Conservation (phyloP, 2,888 invertebrate genomes). For the Dolichomitus sp. region DNA sequence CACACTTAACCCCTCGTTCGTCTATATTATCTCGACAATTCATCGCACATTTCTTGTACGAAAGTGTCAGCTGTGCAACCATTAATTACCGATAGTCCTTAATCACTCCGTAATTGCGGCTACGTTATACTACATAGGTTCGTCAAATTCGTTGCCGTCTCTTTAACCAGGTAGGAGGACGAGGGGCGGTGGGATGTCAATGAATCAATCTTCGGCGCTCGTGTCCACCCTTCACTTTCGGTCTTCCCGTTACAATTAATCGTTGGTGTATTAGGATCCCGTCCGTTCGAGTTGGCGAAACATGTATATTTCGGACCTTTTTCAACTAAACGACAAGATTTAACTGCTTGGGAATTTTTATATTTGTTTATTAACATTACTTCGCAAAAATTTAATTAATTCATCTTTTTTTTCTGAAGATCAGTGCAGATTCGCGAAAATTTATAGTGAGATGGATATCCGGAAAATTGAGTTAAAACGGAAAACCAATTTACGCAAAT, state of each 20-base stretch:
- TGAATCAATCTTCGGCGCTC: not conserved
- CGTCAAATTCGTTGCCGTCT: constrained; percentile 11
- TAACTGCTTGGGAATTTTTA: no score
- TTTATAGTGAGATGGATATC: no score
- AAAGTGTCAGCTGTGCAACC: constrained; percentile 28
- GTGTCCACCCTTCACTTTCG: not conserved
- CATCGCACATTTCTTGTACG: constrained; percentile 33
- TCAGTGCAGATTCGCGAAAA: no score
- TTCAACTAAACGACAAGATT: no score
- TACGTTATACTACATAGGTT: constrained; percentile 34
- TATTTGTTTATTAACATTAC: no score
- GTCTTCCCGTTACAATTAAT: constrained; percentile 47
- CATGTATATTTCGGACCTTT: no score
- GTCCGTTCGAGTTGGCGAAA: no score
- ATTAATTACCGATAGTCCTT: constrained; percentile 50
- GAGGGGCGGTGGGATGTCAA: not conserved
- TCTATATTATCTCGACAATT: constrained; percentile 32
- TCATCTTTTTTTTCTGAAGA: no score
- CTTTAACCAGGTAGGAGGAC: not conserved
- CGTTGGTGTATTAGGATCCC: constrained; percentile 21
- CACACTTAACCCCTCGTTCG: not conserved
- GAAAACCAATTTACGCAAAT: not conserved
- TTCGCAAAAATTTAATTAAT: no score
- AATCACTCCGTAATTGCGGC: constrained; percentile 44
- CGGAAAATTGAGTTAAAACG: no score